A percentile compares a stretch with the other conserved stretches of the same genome.
Conservation (phyloP, 2,888 invertebrate genomes). For the Pyrochroa serraticornis region DNA sequence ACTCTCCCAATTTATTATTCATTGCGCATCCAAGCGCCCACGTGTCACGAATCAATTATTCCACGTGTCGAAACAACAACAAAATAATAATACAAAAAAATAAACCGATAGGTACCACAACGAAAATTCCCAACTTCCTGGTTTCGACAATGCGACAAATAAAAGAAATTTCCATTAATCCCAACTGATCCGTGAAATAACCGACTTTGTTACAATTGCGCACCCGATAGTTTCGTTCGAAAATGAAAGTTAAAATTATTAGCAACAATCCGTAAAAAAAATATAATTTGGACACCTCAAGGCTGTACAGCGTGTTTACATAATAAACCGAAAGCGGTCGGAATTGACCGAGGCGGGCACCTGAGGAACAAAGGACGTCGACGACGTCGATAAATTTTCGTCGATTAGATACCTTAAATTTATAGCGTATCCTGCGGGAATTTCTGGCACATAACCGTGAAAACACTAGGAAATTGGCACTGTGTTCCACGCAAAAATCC, state of each 20-base stretch:
- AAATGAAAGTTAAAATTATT: conserved; percentile 5
- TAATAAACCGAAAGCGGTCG: conserved; percentile 46
- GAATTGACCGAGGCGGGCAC: conserved; percentile 35
- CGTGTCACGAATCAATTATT: too few species aligned
- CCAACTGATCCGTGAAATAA: too few species aligned
- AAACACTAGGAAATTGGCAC: neutral
- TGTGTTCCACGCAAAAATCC: neutral
- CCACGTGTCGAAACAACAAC: too few species aligned
- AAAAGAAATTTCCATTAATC: too few species aligned
- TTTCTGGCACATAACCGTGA: neutral
- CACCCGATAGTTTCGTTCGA: neutral
- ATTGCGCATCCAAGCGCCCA: too few species aligned
- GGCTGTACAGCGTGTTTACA: conserved; percentile 47
- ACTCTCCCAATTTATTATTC: too few species aligned
- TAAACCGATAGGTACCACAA: too few species aligned
- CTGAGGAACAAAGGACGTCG: conserved; percentile 46
- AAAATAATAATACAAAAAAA: too few species aligned
- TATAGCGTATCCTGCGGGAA: neutral
- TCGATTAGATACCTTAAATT: conserved; percentile 2
- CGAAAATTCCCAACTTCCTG: too few species aligned
- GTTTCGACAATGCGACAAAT: too few species aligned
- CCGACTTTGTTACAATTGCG: neutral
- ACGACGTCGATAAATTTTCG: conserved; percentile 15
- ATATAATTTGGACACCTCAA: conserved; percentile 9
- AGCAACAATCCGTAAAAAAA: conserved; percentile 2